These are phyloP conservation scores for Caretta caretta DNA, from an alignment of 2,113 vertebrate species.

Conservation along the genomic window DNA sequence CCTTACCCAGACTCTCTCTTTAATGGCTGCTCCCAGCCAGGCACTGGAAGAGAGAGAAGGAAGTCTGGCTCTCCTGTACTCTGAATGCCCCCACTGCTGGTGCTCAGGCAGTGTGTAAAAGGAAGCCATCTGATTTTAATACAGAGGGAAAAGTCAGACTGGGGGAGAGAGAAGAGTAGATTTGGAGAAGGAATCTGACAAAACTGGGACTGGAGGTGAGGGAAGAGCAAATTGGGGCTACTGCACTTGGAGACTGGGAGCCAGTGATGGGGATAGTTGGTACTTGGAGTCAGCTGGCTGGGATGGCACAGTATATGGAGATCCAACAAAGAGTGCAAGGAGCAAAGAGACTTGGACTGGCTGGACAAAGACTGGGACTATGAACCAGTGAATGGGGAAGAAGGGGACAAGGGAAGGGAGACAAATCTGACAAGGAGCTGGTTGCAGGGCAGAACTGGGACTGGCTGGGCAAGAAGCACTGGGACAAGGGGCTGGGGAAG, in stretches of 20 bases:
- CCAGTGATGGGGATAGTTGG: not conserved
- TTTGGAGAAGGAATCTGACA: not conserved
- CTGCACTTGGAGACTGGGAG: not conserved
- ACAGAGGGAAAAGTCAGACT: not conserved
- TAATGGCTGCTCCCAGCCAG: accelerated
- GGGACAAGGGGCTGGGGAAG: accelerated
- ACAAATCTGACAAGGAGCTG: no score
- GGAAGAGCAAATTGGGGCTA: not conserved
- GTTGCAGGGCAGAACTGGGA: no score
- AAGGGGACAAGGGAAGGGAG: not conserved
- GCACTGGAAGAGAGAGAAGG: not conserved
- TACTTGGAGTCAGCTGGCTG: not conserved
- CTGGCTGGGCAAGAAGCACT: not conserved
- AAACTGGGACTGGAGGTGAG: not conserved
- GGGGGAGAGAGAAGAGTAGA: not conserved
- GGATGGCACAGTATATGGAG: not conserved
- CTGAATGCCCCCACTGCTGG: not conserved
- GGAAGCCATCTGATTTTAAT: not conserved
- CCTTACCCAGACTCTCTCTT: not conserved
- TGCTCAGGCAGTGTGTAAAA: not conserved
- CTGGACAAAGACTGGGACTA: not conserved
- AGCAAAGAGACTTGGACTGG: accelerated
- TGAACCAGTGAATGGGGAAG: not conserved
- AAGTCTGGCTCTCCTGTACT: not conserved
- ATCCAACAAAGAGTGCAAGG: not conserved